Conservation (phyloP, 2,113 vertebrate genomes). For the Vimba vimba region DNA sequence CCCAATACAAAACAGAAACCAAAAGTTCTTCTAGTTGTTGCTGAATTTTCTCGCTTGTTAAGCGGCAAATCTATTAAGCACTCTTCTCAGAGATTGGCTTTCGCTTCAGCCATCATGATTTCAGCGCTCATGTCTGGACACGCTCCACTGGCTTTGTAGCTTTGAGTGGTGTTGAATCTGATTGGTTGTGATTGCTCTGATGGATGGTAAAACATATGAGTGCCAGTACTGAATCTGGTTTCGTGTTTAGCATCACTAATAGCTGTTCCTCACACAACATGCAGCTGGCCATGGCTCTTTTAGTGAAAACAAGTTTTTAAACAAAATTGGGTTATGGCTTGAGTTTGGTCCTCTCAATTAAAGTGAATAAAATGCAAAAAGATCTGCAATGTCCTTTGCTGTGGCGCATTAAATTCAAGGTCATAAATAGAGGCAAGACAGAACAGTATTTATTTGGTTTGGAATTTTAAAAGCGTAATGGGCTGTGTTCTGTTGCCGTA, state of each 20-base stretch:
- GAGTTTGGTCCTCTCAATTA: not conserved
- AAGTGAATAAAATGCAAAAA: not conserved
- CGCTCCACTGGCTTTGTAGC: constrained; percentile 29
- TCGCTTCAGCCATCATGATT: constrained; percentile 25
- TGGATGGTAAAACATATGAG: constrained; percentile 33
- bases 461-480: constrained; percentile 44
- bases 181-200: constrained; percentile 46
- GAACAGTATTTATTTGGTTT: constrained; percentile 33
- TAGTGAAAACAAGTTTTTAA: not conserved
- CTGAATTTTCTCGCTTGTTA: not conserved
- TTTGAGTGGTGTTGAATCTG: constrained; percentile 37
- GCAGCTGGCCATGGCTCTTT: not conserved
- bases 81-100: constrained; percentile 26
- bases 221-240: constrained; percentile 1
- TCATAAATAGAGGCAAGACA: not conserved
- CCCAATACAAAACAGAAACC: not conserved
- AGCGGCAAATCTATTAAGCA: constrained; percentile 27
- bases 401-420: not conserved
- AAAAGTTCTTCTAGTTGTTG: not conserved
- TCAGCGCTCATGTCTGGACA: constrained; percentile 16
- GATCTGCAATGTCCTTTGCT: not conserved
- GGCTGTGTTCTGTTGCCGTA: not conserved
- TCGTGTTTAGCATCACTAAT: constrained; percentile 30
- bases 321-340: not conserved
- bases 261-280: not conserved